phyloP scores from a whole-genome alignment of 2,797 vertebrate species.

The Clarias fuscus region DNA sequence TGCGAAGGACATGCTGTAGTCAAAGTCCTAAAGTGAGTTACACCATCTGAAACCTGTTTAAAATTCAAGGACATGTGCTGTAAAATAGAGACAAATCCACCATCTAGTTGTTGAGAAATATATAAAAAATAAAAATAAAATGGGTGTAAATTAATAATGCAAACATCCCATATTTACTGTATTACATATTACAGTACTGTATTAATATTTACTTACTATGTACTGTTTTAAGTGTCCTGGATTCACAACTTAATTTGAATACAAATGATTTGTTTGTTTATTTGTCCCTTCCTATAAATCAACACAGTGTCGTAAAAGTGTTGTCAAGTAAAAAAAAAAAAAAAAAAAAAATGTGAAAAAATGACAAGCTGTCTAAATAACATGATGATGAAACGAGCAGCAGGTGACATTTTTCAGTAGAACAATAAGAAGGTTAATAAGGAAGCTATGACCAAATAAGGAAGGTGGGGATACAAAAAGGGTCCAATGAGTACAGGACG shows the following conservation, averaged over 20 bases:
- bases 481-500: neutral
- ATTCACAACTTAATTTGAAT: too few species aligned
- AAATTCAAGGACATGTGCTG: neutral
- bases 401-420: neutral
- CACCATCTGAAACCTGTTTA: neutral
- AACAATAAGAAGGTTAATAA: neutral
- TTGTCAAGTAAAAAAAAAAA: neutral
- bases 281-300: too few species aligned
- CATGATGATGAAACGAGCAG: neutral
- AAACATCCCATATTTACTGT: neutral
- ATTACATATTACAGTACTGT: too few species aligned
- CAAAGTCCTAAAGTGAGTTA: neutral
- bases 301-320: too few species aligned
- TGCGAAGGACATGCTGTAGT: slow-evolving; percentile 9
- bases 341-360: neutral
- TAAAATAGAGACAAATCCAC: neutral
- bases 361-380: neutral
- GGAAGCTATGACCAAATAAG: neutral
- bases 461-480: neutral
- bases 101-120: too few species aligned
- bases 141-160: neutral
- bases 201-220: too few species aligned
- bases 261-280: too few species aligned
- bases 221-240: too few species aligned
- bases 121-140: too few species aligned